A percentile compares a stretch with the other conserved stretches of the same genome.
Conservation (phyloP, 2,113 vertebrate species). For the Dinomys branickii region DNA sequence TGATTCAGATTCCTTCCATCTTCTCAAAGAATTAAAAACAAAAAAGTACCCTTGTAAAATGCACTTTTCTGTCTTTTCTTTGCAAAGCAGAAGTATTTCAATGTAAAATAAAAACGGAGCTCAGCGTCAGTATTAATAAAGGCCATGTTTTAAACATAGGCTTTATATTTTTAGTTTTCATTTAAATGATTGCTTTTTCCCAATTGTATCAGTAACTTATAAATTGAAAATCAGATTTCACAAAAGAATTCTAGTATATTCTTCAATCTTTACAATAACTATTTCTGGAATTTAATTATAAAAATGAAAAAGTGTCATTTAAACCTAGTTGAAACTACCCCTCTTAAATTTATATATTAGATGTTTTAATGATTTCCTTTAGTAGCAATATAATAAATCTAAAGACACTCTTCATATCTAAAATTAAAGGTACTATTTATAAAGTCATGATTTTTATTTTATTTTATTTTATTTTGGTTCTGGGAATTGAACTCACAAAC, state of each 20-base stretch:
- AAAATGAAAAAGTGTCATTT: conserved; percentile 51
- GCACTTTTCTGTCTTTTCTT: conserved; percentile 93
- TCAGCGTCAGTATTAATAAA: conserved; percentile 95
- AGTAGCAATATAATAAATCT: not conserved
- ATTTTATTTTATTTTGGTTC: no score
- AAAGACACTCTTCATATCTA: not conserved
- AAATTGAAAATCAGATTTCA: conserved; percentile 80
- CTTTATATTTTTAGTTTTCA: conserved; percentile 87
- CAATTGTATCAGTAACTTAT: conserved; percentile 70
- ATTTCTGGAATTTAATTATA: conserved; percentile 61
- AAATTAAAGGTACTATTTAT: conserved; percentile 10
- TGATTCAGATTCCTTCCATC: conserved; percentile 89
- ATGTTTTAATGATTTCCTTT: conserved; percentile 50
- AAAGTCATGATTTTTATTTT: conserved; percentile 13
- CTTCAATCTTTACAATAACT: conserved; percentile 66
- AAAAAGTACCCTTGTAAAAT: conserved; percentile 90
- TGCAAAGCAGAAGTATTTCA: conserved; percentile 92
- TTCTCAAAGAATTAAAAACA: conserved; percentile 89
- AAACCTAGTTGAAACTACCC: conserved; percentile 5
- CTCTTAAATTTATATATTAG: not conserved
- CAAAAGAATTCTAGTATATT: conserved; percentile 74
- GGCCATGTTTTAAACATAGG: conserved; percentile 93
- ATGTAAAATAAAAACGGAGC: conserved; percentile 92
- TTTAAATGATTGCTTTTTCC: conserved; percentile 83
- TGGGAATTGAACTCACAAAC: no score